Evolutionary conservation across 2,888 invertebrate genomes (phyloP).

Genomic region (Drosophila borealis): DNA sequence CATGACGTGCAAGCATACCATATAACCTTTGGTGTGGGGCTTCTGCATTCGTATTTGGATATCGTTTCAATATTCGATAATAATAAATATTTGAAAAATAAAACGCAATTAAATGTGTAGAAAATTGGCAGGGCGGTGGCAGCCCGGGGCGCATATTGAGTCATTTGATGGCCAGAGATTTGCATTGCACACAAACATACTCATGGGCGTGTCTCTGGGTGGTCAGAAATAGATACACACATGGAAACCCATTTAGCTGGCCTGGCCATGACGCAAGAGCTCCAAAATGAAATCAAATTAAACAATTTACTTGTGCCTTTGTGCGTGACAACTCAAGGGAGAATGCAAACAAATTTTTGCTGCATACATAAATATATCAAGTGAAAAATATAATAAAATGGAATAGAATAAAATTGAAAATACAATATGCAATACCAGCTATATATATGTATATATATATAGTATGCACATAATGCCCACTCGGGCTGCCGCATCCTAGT

Average conservation of each 20-base stretch:
- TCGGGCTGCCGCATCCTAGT: constrained; percentile 31
- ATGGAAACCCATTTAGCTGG: constrained; percentile 24
- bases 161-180: constrained; percentile 67
- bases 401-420: constrained; percentile 68
- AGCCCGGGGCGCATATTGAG: constrained; percentile 54
- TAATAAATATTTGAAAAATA: constrained; percentile 79
- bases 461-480: constrained; percentile 40
- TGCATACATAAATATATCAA: constrained; percentile 72
- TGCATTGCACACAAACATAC: constrained; percentile 46
- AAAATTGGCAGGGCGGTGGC: constrained; percentile 43
- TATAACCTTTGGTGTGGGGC: constrained; percentile 27
- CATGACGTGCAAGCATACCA: constrained; percentile 45
- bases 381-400: constrained; percentile 72
- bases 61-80: constrained; percentile 75
- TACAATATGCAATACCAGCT: constrained; percentile 42
- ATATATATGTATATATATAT: constrained; percentile 23
- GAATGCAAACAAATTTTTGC: constrained; percentile 74
- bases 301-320: constrained; percentile 80
- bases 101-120: constrained; percentile 77
- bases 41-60: constrained; percentile 40
- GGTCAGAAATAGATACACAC: constrained; percentile 5
- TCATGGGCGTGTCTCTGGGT: constrained; percentile 39
- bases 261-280: constrained; percentile 70
- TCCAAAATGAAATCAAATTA: constrained; percentile 76
- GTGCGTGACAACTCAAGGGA: constrained; percentile 82